Percentiles rank a stretch among this genome's conserved stretches.
phyloP scores from a whole-genome alignment of 2,113 vertebrate species.

The Paralichthys olivaceus region DNA sequence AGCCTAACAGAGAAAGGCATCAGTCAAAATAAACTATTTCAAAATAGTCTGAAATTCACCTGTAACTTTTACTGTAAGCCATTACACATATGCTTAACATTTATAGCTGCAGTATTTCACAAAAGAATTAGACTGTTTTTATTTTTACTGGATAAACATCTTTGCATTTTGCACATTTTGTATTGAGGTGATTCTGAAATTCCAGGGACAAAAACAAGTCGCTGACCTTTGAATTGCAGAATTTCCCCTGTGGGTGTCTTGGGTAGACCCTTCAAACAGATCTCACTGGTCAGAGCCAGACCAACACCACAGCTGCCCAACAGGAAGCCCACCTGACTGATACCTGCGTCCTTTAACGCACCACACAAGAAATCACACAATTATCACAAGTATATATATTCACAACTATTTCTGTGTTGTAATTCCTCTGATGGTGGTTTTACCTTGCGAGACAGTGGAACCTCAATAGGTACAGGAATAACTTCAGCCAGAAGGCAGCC shows the following conservation, averaged over 20 bases:
- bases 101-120: background rate
- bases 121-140: background rate
- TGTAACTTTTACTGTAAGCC: background rate
- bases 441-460: slow-evolving; percentile 98
- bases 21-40: background rate
- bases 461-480: slow-evolving; percentile 98
- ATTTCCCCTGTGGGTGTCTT: slow-evolving; percentile 98
- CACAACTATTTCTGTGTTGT: background rate
- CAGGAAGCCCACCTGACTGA: slow-evolving; percentile 97
- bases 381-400: background rate
- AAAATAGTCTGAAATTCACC: slow-evolving; percentile 3
- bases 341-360: slow-evolving; percentile 90
- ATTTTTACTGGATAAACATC: background rate
- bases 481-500: slow-evolving; percentile 97
- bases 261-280: slow-evolving; percentile 96
- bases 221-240: slow-evolving; percentile 94
- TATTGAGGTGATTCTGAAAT: background rate
- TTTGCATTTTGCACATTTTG: background rate
- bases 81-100: background rate
- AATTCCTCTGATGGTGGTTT: slow-evolving; percentile 12
- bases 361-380: background rate
- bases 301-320: slow-evolving; percentile 95
- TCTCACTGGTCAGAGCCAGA: slow-evolving; percentile 96
- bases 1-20: slow-evolving; percentile 82
- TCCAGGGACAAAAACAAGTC: background rate